Percentiles rank a stretch among this genome's conserved stretches.
Conservation (phyloP, 2,113 vertebrate genomes). For the Dipodomys merriami region DNA sequence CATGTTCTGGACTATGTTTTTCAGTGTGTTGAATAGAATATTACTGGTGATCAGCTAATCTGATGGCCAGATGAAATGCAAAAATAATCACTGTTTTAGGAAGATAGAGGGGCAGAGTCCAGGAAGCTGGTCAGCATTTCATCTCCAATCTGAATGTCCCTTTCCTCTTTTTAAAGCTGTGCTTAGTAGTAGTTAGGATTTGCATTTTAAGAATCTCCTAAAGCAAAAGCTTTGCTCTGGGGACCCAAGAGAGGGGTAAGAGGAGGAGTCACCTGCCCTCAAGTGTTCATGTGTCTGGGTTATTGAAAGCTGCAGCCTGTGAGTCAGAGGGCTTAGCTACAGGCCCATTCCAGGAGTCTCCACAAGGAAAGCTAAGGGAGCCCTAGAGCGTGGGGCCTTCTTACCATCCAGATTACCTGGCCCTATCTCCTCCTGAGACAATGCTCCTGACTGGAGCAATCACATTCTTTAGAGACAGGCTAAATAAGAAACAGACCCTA, state of each 20-base stretch:
- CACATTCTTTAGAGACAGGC: constrained; percentile 53
- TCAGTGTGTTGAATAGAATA: rapidly evolving
- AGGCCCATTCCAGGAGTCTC: not conserved
- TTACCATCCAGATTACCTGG: not conserved
- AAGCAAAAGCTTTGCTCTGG: not conserved
- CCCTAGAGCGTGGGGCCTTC: not conserved
- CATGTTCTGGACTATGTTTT: not conserved
- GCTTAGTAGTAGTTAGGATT: not conserved
- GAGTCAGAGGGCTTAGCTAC: not conserved
- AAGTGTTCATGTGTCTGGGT: not conserved
- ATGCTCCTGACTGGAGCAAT: constrained; percentile 9
- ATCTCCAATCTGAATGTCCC: not conserved
- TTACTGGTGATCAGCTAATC: not conserved
- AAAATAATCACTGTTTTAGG: not conserved
- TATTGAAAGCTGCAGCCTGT: not conserved
- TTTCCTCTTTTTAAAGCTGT: not conserved
- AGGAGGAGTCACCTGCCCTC: too few species aligned
- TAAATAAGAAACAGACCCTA: constrained; percentile 24
- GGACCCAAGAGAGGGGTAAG: not conserved
- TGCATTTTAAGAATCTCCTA: not conserved
- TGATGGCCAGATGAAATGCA: not conserved
- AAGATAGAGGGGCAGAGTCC: not conserved
- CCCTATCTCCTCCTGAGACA: constrained; percentile 10
- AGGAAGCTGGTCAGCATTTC: not conserved
- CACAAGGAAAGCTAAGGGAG: not conserved